These are phyloP conservation scores for Agonum fuliginosum DNA, from an alignment of 2,888 invertebrate genomes.

Conservation along the genomic window DNA sequence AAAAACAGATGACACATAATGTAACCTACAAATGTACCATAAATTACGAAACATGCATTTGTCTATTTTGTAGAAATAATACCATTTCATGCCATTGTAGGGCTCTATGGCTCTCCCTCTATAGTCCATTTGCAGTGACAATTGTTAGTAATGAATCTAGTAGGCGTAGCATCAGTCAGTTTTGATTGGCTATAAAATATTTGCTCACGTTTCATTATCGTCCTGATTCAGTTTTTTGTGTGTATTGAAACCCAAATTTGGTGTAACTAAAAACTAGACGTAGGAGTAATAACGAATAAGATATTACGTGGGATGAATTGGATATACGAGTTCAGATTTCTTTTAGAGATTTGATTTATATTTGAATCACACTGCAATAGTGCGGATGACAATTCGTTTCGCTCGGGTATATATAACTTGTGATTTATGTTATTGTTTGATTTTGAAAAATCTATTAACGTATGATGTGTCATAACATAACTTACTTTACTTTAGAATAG, in stretches of 20 bases:
- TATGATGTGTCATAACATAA: conserved; percentile 34
- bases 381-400: conserved; percentile 34
- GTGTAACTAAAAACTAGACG: neutral
- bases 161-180: conserved; percentile 35
- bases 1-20: no score
- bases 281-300: conserved; percentile 37
- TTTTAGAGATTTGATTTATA: conserved; percentile 29
- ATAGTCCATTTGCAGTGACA: conserved; percentile 4
- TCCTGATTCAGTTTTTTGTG: conserved; percentile 39
- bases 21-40: no score
- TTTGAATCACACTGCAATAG: conserved; percentile 18
- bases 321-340: conserved; percentile 11
- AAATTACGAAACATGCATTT: no score
- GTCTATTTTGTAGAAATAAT: conserved; percentile 9
- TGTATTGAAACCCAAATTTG: conserved; percentile 40
- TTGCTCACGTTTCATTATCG: conserved; percentile 34
- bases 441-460: conserved; percentile 32
- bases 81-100: neutral
- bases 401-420: conserved; percentile 18
- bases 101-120: neutral
- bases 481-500: conserved; percentile 27
- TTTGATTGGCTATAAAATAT: conserved; percentile 48
- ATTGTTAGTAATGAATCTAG: conserved; percentile 28
- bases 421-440: conserved; percentile 34
- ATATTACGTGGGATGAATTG: conserved; percentile 32